Evolutionary conservation across 1,140 invertebrate genomes (phyloP).

Genomic region (Macrosteles quadrilineatus): DNA sequence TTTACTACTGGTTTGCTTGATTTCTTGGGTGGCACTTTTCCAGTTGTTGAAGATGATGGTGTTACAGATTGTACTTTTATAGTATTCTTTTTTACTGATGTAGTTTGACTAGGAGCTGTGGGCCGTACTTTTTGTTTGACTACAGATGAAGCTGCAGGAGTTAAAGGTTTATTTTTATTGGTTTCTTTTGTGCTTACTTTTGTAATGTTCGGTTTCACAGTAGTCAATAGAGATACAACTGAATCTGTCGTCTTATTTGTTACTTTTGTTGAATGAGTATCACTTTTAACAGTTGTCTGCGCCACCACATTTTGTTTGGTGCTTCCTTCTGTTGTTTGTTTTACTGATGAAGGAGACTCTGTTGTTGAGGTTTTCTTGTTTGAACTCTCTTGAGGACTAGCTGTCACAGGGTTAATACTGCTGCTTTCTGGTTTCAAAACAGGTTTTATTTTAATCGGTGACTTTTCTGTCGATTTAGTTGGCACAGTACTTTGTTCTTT

Average conservation of each 20-base stretch:
- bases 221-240: constrained; percentile 6
- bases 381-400: background rate
- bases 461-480: background rate
- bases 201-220: background rate
- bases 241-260: constrained; percentile 1
- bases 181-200: background rate
- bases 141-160: background rate
- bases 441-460: background rate
- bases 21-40: background rate
- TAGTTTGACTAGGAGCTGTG: background rate
- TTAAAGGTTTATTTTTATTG: constrained; percentile 3
- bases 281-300: background rate
- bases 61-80: background rate
- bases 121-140: constrained; percentile 11
- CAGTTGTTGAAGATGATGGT: background rate
- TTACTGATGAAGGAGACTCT: too few relatives aligned
- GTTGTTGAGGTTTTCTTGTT: background rate
- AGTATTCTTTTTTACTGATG: constrained; percentile 12
- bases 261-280: background rate
- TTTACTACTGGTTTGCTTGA: background rate
- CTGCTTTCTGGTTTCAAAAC: constrained; percentile 19
- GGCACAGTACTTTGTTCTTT: background rate
- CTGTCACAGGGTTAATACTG: constrained; percentile 15
- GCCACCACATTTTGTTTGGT: too few relatives aligned
- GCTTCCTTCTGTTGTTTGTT: too few relatives aligned